These are phyloP conservation scores for Coranthus polyacanthus DNA, from an alignment of 2,797 vertebrate genomes.

Conservation along the genomic window DNA sequence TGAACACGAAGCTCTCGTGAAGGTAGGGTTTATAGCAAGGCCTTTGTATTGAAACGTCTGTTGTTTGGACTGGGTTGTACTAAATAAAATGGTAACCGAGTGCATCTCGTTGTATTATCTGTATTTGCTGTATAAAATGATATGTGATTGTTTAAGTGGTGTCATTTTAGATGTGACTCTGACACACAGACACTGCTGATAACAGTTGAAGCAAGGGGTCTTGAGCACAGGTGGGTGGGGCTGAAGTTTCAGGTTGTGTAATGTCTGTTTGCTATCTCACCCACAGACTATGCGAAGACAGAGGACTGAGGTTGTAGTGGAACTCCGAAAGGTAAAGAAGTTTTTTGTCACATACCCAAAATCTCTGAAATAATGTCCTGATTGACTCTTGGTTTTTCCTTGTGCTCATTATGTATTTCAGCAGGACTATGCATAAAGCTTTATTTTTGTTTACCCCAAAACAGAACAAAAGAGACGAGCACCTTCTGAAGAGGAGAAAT, in stretches of 20 bases:
- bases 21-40: neutral
- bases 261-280: slow-evolving; percentile 18
- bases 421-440: neutral
- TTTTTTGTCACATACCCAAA: neutral
- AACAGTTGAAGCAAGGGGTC: neutral
- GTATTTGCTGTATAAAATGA: too few relatives aligned
- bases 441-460: slow-evolving; percentile 14
- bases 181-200: neutral
- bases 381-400: neutral
- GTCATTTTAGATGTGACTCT: neutral
- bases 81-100: neutral
- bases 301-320: slow-evolving; percentile 98
- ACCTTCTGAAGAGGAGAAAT: slow-evolving; percentile 98
- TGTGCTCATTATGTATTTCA: neutral
- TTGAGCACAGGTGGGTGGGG: neutral
- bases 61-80: neutral
- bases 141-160: neutral
- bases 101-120: too few relatives aligned
- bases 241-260: slow-evolving; percentile 14
- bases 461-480: slow-evolving; percentile 98
- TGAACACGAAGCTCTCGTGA: neutral
- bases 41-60: neutral
- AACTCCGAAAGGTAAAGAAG: slow-evolving; percentile 95
- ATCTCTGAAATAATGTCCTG: neutral
- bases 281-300: slow-evolving; percentile 98